Conservation (phyloP, 2,888 invertebrate species). For the Chouioia cunea region DNA sequence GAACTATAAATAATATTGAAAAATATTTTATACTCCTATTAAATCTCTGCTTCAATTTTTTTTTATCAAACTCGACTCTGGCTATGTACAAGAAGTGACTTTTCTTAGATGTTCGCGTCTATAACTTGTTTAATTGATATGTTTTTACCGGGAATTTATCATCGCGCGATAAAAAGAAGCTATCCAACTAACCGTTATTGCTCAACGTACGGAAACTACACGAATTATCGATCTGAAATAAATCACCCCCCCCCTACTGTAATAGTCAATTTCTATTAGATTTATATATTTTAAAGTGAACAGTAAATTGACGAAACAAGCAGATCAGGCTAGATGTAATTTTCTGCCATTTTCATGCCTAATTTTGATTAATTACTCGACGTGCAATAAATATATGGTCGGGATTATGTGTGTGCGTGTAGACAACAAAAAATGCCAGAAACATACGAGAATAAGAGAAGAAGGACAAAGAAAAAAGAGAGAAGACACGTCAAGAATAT, state of each 20-base stretch:
- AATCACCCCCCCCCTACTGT: conserved; percentile 2
- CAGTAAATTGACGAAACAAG: background rate
- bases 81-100: background rate
- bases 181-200: background rate
- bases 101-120: background rate
- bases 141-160: conserved; percentile 10
- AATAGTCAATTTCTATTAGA: background rate
- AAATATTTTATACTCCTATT: background rate
- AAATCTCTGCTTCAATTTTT: too few species aligned
- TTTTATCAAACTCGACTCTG: background rate
- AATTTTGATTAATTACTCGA: conserved; percentile 60
- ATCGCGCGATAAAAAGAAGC: background rate
- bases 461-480: background rate
- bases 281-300: background rate
- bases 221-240: conserved; percentile 10
- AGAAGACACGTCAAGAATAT: conserved; percentile 12
- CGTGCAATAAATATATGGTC: conserved; percentile 56
- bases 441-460: background rate
- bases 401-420: background rate
- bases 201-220: conserved; percentile 2
- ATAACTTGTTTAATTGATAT: conserved; percentile 13
- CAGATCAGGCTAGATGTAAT: background rate
- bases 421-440: background rate
- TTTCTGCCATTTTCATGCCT: conserved; percentile 36
- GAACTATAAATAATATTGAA: conserved; percentile 1